A percentile compares a stretch with the other conserved stretches of the same genome.
phyloP scores from a whole-genome alignment of 1,140 invertebrate species.

The Epicauta chinensis region DNA sequence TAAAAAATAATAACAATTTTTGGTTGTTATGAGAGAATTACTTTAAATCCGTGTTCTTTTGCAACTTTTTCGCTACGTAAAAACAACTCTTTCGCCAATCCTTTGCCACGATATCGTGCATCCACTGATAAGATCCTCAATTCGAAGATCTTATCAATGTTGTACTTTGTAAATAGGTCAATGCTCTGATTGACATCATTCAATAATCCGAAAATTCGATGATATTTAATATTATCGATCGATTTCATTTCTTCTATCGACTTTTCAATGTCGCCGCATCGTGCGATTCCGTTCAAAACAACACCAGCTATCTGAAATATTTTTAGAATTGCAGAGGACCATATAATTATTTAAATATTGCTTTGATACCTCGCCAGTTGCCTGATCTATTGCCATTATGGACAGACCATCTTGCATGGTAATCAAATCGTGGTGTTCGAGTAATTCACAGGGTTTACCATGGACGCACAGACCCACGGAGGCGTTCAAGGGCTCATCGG shows the following conservation, averaged over 20 bases:
- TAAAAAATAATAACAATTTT: too few species aligned
- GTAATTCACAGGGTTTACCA: conserved; percentile 58
- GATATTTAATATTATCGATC: conserved; percentile 55
- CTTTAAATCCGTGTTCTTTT: conserved; percentile 60
- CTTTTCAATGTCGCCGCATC: conserved; percentile 52
- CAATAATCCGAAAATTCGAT: conserved; percentile 58
- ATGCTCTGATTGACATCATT: conserved; percentile 55
- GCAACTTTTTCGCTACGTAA: conserved; percentile 58
- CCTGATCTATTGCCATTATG: conserved; percentile 56
- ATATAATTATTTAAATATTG: background rate
- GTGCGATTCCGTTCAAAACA: conserved; percentile 56
- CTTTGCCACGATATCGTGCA: conserved; percentile 57
- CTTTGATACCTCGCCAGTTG: conserved; percentile 52
- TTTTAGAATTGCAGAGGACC: conserved; percentile 8
- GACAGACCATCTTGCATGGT: conserved; percentile 66
- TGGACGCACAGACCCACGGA: conserved; percentile 62
- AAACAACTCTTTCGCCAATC: conserved; percentile 65
- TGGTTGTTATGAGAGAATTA: too few species aligned
- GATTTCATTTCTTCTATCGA: conserved; percentile 51
- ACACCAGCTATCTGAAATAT: conserved; percentile 57
- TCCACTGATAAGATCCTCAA: conserved; percentile 73
- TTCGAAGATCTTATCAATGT: conserved; percentile 69
- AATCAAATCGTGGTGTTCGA: conserved; percentile 64
- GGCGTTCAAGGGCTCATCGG: conserved; percentile 72
- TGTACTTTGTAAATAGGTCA: conserved; percentile 57